Percentiles rank a stretch among this genome's conserved stretches.
These are phyloP conservation scores for Saxidomus purpurata DNA, from an alignment of 1,140 invertebrate species.

Conservation along the genomic window DNA sequence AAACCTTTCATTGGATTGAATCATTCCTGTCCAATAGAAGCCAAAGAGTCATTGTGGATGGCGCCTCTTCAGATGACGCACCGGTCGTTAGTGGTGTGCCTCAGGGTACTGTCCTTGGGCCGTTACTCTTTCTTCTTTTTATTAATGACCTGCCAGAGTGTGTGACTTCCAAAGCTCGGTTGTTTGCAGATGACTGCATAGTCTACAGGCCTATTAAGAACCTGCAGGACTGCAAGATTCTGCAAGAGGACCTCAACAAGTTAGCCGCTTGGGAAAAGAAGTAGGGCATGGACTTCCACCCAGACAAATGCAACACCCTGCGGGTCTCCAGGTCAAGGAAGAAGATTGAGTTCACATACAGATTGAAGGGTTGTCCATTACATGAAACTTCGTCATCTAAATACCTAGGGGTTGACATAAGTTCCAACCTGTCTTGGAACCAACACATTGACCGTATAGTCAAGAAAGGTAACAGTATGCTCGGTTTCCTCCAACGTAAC, in stretches of 20 bases:
- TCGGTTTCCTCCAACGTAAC: slow-evolving; percentile 3
- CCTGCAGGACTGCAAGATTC: neutral
- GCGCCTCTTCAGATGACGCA: neutral
- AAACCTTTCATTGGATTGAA: neutral
- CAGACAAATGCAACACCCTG: too few species aligned
- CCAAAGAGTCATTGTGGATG: neutral
- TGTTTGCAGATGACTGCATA: neutral
- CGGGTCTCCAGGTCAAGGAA: too few species aligned
- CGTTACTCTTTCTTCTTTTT: neutral
- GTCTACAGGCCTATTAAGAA: neutral
- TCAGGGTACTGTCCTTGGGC: neutral
- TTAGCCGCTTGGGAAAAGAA: too few species aligned
- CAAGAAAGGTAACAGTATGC: neutral
- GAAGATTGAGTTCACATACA: too few species aligned
- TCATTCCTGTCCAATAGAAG: neutral
- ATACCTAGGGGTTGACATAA: neutral
- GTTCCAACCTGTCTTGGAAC: neutral
- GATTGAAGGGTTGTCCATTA: too few species aligned
- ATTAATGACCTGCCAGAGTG: neutral
- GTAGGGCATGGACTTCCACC: too few species aligned
- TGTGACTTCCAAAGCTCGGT: neutral
- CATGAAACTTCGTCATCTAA: too few species aligned
- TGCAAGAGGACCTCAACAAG: neutral
- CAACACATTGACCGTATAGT: neutral
- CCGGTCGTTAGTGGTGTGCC: neutral